Conservation (phyloP, 2,113 vertebrate genomes). For the Genyomyrus donnyi region DNA sequence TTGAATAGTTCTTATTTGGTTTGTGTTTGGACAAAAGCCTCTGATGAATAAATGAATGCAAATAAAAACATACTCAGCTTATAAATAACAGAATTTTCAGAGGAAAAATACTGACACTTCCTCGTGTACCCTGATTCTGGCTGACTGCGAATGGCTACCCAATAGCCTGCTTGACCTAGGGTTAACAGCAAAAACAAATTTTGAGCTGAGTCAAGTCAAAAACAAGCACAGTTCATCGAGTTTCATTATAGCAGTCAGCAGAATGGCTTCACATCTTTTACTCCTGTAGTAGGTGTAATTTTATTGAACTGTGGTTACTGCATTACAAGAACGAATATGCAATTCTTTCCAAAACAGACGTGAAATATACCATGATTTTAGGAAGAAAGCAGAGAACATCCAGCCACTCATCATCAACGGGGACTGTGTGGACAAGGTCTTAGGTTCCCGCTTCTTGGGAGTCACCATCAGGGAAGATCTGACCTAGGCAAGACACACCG, state of each 20-base stretch:
- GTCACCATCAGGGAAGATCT: too few species aligned
- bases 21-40: not conserved
- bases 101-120: not conserved
- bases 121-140: not conserved
- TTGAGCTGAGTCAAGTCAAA: not conserved
- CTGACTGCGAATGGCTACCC: not conserved
- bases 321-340: not conserved
- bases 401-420: too few species aligned
- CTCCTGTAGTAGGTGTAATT: not conserved
- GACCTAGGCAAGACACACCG: too few species aligned
- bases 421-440: too few species aligned
- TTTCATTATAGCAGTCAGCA: not conserved
- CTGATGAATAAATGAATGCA: not conserved
- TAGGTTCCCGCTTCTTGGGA: too few species aligned
- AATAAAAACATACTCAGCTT: not conserved
- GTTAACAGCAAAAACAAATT: not conserved
- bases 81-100: not conserved
- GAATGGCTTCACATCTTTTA: not conserved
- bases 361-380: not conserved
- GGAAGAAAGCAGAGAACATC: not conserved
- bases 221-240: not conserved
- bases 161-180: not conserved
- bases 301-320: not conserved
- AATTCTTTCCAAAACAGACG: not conserved
- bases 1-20: not conserved